Evolutionary conservation across 1,140 invertebrate species (phyloP).

Genomic region (Ylistrum balloti): DNA sequence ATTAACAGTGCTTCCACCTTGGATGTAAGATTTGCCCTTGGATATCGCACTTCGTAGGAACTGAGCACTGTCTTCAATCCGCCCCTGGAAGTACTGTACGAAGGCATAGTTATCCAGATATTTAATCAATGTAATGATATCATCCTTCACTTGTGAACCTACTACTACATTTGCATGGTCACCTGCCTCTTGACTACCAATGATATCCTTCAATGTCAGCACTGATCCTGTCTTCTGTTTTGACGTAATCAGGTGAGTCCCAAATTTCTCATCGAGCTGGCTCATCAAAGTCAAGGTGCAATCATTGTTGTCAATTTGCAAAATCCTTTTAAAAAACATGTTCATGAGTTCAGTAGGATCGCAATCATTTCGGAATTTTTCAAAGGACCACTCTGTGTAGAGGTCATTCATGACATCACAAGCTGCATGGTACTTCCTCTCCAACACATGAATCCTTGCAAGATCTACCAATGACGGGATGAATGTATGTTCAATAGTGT

Average conservation of each 20-base stretch:
- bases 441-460: background rate
- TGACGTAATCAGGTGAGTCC: background rate
- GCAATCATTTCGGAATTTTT: background rate
- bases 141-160: background rate
- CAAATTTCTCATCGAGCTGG: background rate
- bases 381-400: background rate
- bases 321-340: background rate
- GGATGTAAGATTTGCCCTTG: background rate
- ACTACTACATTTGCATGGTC: background rate
- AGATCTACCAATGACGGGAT: background rate
- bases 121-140: background rate
- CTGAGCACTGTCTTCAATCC: background rate
- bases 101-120: slow-evolving; percentile 23
- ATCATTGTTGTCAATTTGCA: background rate
- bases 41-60: background rate
- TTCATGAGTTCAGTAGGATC: background rate
- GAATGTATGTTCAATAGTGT: background rate
- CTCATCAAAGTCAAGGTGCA: background rate
- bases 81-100: background rate
- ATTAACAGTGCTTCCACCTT: background rate
- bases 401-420: background rate
- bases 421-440: background rate
- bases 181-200: background rate
- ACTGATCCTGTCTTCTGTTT: background rate
- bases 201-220: background rate